Evolutionary conservation across 2,797 vertebrate genomes (phyloP).

Genomic region (Karalla daura): DNA sequence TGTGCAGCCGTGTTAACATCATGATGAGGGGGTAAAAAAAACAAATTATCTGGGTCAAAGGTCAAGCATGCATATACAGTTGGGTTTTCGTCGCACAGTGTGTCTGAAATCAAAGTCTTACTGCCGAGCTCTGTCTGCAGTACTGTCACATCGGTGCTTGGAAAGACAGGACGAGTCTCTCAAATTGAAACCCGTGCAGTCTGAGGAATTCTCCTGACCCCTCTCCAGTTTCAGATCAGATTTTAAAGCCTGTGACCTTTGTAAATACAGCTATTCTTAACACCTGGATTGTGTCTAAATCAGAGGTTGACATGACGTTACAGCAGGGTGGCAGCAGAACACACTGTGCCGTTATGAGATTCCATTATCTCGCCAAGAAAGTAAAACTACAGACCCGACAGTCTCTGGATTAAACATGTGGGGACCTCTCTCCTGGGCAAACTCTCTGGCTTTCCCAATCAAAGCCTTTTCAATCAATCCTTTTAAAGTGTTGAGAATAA

Average conservation of each 20-base stretch:
- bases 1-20: conserved; percentile 54
- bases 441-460: conserved; percentile 6
- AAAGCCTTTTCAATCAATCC: conserved; percentile 19
- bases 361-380: conserved; percentile 7
- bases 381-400: neutral
- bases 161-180: conserved; percentile 37
- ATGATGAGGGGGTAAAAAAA: conserved; percentile 21
- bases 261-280: conserved; percentile 64
- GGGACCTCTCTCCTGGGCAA: conserved; percentile 4
- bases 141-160: conserved; percentile 24
- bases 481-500: conserved; percentile 18
- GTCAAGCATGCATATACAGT: conserved; percentile 32
- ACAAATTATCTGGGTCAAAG: conserved; percentile 43
- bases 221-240: conserved; percentile 62
- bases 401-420: conserved; percentile 18
- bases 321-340: conserved; percentile 7
- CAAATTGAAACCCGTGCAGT: conserved; percentile 38
- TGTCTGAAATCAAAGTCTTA: conserved; percentile 25
- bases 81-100: conserved; percentile 9
- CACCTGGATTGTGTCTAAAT: conserved; percentile 60
- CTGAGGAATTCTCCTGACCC: conserved; percentile 49
- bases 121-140: conserved; percentile 9
- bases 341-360: conserved; percentile 2
- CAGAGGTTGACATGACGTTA: conserved; percentile 25
- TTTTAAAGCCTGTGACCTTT: conserved; percentile 62